Conservation (phyloP, 2,113 vertebrate genomes). For the Lagenorhynchus albirostris region DNA sequence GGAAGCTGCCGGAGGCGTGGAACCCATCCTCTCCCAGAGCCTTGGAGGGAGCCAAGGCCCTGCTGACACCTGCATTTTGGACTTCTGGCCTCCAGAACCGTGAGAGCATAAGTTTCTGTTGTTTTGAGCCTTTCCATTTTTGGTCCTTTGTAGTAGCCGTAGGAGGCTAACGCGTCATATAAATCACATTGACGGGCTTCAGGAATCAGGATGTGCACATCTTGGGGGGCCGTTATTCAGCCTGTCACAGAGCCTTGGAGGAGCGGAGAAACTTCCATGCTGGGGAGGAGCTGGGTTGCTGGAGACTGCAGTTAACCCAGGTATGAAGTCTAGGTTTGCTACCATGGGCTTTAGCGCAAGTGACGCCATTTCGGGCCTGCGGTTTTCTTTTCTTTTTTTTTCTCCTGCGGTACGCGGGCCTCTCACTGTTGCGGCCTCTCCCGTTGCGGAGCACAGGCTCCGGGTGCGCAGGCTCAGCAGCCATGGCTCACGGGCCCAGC, state of each 20-base stretch:
- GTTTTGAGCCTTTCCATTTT: not conserved
- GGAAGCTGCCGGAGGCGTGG: rapidly evolving
- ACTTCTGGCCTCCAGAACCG: not conserved
- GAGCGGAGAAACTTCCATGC: not conserved
- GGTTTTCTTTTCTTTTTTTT: no score
- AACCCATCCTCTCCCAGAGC: rapidly evolving
- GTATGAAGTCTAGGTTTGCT: not conserved
- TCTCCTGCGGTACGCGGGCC: no score
- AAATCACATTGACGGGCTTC: not conserved
- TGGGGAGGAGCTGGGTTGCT: no score
- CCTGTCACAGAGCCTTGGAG: not conserved
- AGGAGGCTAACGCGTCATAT: rapidly evolving
- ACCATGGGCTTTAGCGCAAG: not conserved
- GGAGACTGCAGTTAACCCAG: not conserved
- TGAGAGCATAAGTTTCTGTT: not conserved
- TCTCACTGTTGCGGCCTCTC: no score
- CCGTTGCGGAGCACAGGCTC: no score
- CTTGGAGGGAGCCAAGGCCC: rapidly evolving
- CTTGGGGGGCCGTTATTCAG: not conserved
- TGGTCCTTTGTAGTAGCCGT: not conserved
- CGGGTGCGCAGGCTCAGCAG: no score
- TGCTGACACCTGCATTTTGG: not conserved
- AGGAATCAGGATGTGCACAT: not conserved
- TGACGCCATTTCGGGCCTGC: not conserved
- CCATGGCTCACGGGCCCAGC: no score